phyloP scores from a whole-genome alignment of 2,888 invertebrate species.

The Idaea dimidiata region DNA sequence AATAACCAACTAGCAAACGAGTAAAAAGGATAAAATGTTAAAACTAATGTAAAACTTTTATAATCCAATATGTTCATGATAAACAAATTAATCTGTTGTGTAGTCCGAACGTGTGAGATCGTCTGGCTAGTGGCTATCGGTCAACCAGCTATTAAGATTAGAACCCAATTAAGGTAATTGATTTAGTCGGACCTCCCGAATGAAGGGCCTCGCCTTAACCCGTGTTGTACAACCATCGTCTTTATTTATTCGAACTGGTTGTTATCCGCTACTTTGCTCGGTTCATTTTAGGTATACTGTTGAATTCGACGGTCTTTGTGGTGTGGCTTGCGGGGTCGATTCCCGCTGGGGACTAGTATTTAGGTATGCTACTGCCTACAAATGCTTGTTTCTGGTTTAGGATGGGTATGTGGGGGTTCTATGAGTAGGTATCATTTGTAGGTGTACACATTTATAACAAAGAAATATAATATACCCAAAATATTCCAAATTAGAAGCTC shows the following conservation, averaged over 20 bases:
- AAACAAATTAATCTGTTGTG: slow-evolving; percentile 54
- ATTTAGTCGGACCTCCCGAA: slow-evolving; percentile 61
- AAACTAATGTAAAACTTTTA: slow-evolving; percentile 18
- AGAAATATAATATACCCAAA: no score
- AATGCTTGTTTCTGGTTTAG: no score
- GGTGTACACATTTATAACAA: no score
- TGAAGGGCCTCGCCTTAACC: slow-evolving; percentile 15
- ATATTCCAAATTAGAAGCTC: no score
- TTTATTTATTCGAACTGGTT: neutral
- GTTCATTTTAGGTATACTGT: neutral
- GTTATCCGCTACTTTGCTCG: neutral
- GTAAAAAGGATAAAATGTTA: slow-evolving; percentile 3
- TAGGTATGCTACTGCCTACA: no score
- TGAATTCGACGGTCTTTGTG: neutral
- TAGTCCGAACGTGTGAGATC: slow-evolving; percentile 47
- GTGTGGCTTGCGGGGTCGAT: no score
- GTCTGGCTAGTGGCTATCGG: slow-evolving; percentile 58
- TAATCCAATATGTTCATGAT: slow-evolving; percentile 31
- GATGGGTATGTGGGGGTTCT: no score
- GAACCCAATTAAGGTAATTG: slow-evolving; percentile 77
- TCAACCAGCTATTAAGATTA: slow-evolving; percentile 63
- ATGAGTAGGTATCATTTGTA: no score
- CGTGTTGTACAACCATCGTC: neutral
- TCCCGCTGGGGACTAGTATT: no score
- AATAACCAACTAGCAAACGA: neutral